Percentiles rank a stretch among this genome's conserved stretches.
Conservation (phyloP, 2,888 invertebrate species). For the Leptarthrus brevirostris region DNA sequence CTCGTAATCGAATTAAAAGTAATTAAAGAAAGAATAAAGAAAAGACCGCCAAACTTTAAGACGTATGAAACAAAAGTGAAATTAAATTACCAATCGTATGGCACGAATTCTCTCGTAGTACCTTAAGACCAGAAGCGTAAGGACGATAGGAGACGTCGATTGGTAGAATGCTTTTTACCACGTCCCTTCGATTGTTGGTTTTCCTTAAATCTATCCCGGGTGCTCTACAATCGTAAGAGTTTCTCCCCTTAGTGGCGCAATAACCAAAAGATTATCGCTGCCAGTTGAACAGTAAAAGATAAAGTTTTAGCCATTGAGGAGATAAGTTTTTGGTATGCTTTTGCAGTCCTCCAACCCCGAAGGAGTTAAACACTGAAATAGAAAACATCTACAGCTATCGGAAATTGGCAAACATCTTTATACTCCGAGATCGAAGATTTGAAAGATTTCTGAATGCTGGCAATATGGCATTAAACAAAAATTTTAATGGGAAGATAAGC, state of each 20-base stretch:
- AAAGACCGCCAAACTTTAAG: conserved; percentile 11
- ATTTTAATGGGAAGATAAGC: conserved; percentile 42
- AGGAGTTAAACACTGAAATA: conserved; percentile 2
- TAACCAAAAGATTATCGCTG: conserved; percentile 21
- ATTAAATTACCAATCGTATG: conserved; percentile 40
- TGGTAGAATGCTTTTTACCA: not conserved
- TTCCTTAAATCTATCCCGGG: not conserved
- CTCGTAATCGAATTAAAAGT: conserved; percentile 41
- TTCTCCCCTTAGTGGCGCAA: conserved; percentile 6
- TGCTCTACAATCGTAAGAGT: conserved; percentile 2
- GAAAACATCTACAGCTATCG: conserved; percentile 18
- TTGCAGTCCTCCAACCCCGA: not conserved
- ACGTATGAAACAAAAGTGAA: conserved; percentile 43
- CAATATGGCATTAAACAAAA: conserved; percentile 6
- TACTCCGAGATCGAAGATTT: not conserved
- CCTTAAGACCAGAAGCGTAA: not conserved
- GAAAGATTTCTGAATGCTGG: conserved; percentile 57
- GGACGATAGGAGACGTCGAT: not conserved
- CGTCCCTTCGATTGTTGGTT: not conserved
- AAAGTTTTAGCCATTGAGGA: conserved; percentile 37
- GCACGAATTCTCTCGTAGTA: not conserved
- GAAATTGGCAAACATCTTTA: conserved; percentile 33
- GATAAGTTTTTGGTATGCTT: conserved; percentile 33
- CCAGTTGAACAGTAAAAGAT: conserved; percentile 39
- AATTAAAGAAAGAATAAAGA: conserved; percentile 27